A percentile compares a stretch with the other conserved stretches of the same genome.
Evolutionary conservation across 2,113 vertebrate species (phyloP).

Genomic region (Labeo catla): DNA sequence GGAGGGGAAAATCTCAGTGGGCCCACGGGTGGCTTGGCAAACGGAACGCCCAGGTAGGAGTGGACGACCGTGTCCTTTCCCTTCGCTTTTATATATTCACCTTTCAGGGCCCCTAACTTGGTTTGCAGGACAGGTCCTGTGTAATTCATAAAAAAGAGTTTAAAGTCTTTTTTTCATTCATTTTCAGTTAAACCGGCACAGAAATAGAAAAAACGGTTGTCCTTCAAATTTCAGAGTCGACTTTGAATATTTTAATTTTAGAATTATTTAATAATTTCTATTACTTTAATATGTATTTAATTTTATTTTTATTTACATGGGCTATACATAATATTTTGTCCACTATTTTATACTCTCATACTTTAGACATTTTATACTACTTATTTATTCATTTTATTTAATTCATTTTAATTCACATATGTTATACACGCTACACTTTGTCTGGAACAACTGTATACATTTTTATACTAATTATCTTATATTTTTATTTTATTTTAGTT

Average conservation of each 20-base stretch:
- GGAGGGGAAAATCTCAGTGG: constrained; percentile 79
- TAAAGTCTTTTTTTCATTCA: not conserved
- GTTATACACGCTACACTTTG: not conserved
- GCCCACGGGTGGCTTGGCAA: constrained; percentile 84
- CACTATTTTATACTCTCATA: too few species aligned
- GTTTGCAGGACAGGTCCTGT: constrained; percentile 72
- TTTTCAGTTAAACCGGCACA: not conserved
- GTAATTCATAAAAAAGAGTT: not conserved
- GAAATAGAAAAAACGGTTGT: not conserved
- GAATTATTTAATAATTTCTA: too few species aligned
- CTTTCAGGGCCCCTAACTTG: constrained; percentile 73
- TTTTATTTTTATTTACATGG: not conserved
- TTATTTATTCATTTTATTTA: too few species aligned
- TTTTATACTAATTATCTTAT: too few species aligned
- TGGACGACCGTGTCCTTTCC: constrained; percentile 71
- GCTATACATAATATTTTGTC: too few species aligned
- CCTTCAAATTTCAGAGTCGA: not conserved
- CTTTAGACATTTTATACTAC: too few species aligned
- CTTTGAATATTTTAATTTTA: not conserved
- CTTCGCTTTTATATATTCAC: constrained; percentile 68
- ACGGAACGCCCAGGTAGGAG: constrained; percentile 83
- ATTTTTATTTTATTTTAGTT: too few species aligned
- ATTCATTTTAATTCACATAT: too few species aligned
- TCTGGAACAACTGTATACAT: not conserved
- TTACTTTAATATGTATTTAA: not conserved